These are phyloP conservation scores for Vanessa cardui DNA, from an alignment of 2,888 invertebrate species.

Conservation along the genomic window DNA sequence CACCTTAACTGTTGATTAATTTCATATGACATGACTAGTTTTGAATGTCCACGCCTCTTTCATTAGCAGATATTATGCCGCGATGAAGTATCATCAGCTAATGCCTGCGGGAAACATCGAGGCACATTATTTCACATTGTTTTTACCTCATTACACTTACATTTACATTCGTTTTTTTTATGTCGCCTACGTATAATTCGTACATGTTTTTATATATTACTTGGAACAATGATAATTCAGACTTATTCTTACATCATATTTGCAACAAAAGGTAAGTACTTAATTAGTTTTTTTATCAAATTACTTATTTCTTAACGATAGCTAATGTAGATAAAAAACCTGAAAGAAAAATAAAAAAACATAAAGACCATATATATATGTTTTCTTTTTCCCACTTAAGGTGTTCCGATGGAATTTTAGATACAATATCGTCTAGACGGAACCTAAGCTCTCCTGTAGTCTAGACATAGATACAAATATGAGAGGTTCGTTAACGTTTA, in stretches of 20 bases:
- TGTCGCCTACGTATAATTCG: background rate
- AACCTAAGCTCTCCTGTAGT: background rate
- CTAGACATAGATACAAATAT: background rate
- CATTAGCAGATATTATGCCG: constrained; percentile 21
- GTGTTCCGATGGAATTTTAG: background rate
- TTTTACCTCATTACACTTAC: background rate
- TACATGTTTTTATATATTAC: background rate
- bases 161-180: background rate
- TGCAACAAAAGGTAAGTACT: no score
- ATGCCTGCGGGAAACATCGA: constrained; percentile 3
- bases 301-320: no score
- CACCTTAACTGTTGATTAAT: constrained; percentile 29
- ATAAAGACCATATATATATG: background rate
- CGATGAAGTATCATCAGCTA: constrained; percentile 16
- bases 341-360: background rate
- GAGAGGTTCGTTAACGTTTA: background rate
- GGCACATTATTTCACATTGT: constrained; percentile 5
- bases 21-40: constrained; percentile 19
- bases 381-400: background rate
- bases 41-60: constrained; percentile 26
- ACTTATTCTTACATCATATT: no score
- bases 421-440: background rate
- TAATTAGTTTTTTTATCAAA: no score
- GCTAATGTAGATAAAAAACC: no score
- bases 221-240: no score